Evolutionary conservation across 2,113 vertebrate species (phyloP).

Genomic region (Ancistrus triradiatus): DNA sequence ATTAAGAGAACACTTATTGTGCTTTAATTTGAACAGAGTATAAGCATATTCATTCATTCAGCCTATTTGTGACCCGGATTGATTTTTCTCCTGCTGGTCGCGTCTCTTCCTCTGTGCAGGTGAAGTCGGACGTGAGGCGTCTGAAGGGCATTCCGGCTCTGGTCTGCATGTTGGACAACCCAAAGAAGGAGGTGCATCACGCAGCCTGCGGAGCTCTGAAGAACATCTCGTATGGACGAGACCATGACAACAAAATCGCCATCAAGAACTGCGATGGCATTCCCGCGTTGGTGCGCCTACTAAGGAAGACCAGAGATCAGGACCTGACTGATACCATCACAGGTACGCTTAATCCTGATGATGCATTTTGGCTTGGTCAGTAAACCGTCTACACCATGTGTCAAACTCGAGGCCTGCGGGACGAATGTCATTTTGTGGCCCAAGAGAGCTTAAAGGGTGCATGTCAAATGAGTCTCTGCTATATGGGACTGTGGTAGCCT

Average conservation of each 20-base stretch:
- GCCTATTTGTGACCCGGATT: no score
- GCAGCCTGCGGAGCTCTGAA: slow-evolving; percentile 93
- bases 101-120: slow-evolving; percentile 48
- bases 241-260: slow-evolving; percentile 92
- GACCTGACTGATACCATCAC: slow-evolving; percentile 92
- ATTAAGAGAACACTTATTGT: no score
- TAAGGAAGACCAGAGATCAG: slow-evolving; percentile 85
- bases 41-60: no score
- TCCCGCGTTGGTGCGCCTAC: slow-evolving; percentile 79
- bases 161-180: slow-evolving; percentile 89
- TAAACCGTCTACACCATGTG: no score
- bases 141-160: slow-evolving; percentile 90
- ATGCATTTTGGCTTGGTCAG: no score
- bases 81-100: neutral
- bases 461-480: no score
- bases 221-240: slow-evolving; percentile 92
- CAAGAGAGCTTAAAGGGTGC: no score
- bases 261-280: slow-evolving; percentile 97
- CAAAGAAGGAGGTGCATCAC: slow-evolving; percentile 89
- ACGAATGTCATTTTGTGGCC: no score
- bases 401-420: no score
- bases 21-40: no score
- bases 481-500: no score
- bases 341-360: no score
- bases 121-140: slow-evolving; percentile 90